Evolutionary conservation across 1,140 invertebrate species (phyloP), one percentile per base, ranked within the genome.

Genomic region (Macrostomum lignano): DNA sequence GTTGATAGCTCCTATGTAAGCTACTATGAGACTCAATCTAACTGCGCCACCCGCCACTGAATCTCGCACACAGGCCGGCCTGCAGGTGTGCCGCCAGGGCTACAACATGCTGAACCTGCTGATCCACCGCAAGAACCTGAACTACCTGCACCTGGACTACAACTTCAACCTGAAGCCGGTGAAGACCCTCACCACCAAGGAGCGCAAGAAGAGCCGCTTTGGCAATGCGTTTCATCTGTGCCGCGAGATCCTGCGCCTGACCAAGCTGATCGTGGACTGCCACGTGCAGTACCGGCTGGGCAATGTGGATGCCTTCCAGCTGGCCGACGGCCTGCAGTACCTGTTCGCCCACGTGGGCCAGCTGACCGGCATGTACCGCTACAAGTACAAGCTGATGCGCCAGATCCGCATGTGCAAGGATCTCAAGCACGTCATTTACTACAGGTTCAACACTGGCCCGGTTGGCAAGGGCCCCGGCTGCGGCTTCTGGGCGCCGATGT

Each of bases 401-500:
- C 91, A 98, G 63, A 94, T 98, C 40, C 62, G 91, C 31, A 98
- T 98, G 88, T 96, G 88, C 63, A 98, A 98, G 56, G 91, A 98
- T 62, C 63, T 98, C 39, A 98, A 98, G 49, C 91, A 98, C 67
- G 62, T 98, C 32, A 88, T 96, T 37, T 98, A 98, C 56, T 98
- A 98, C 61, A 68, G 91, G 38, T 98, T 98, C 56, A 98, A 98
- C 51, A 98, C 91, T 23, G 79, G 14, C n/a, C n/a, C 10, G 17
- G 21, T 93, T 21, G 82, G 84, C 3, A 98, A 98, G 65, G 91
- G 91, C 20, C 91, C 88, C 1, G 91, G 91, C 2, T 94, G 84
- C 63, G 91, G 88, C 17, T 73, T 98, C 51, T 98, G 91, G 91
- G 82, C 88, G 0, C 84, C 91, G 1, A 84, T 84, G 2, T 98